Percentiles rank a stretch among this genome's conserved stretches.
Conservation (phyloP, 2,113 vertebrate genomes). For the Semicossyphus pulcher region DNA sequence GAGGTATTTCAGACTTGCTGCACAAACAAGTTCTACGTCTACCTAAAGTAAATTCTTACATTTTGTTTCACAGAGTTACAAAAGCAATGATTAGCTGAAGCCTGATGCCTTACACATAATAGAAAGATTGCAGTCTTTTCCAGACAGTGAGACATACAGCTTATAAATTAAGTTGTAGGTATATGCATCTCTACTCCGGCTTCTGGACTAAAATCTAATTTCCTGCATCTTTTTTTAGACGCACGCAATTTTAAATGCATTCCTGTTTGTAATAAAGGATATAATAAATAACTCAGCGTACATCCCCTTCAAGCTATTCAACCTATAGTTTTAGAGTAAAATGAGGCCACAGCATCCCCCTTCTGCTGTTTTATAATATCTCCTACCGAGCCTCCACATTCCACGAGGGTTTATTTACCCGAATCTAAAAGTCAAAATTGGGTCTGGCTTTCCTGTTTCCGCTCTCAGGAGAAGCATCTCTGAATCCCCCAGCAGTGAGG, state of each 20-base stretch:
- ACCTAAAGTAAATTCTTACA: too few relatives aligned
- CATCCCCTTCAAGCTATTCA: not conserved
- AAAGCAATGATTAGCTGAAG: too few relatives aligned
- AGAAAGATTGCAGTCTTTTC: too few relatives aligned
- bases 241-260: not conserved
- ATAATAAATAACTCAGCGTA: not conserved
- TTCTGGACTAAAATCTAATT: not conserved
- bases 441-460: constrained; percentile 20
- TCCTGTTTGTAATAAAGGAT: not conserved
- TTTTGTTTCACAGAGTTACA: too few relatives aligned
- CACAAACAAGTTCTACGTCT: too few relatives aligned
- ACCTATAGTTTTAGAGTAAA: too few relatives aligned
- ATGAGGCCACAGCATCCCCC: not conserved
- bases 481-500: constrained; percentile 9
- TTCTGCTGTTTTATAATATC: constrained; percentile 10
- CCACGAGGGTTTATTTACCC: constrained; percentile 1
- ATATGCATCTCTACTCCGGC: not conserved
- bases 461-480: not conserved
- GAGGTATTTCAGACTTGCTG: too few relatives aligned
- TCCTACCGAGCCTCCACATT: constrained; percentile 12
- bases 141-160: too few relatives aligned
- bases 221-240: not conserved
- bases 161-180: too few relatives aligned
- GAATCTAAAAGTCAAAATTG: constrained; percentile 8
- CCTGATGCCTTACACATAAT: too few relatives aligned